A percentile compares a stretch with the other conserved stretches of the same genome.
phyloP scores from a whole-genome alignment of 2,113 vertebrate species.

The Tor tambroides region DNA sequence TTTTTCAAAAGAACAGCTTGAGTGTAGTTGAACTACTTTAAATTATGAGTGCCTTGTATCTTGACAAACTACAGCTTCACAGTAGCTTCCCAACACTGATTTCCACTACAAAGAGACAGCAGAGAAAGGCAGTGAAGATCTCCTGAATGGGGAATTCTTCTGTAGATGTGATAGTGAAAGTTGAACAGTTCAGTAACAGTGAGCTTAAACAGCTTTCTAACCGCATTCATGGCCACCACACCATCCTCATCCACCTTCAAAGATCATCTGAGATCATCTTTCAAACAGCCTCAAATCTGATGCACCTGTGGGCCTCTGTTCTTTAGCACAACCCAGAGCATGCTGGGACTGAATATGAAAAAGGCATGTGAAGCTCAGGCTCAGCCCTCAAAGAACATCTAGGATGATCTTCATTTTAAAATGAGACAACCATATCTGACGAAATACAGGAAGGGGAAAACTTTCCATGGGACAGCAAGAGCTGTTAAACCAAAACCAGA shows the following conservation, averaged over 20 bases:
- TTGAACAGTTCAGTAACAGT: conserved; percentile 24
- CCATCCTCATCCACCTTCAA: conserved; percentile 25
- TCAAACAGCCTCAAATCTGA: conserved; percentile 29
- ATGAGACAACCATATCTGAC: conserved; percentile 13
- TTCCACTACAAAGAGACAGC: conserved; percentile 10
- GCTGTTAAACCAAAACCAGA: conserved; percentile 44
- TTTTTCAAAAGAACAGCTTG: neutral
- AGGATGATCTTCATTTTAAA: conserved; percentile 30
- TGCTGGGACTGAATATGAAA: conserved; percentile 27
- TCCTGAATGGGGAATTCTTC: conserved; percentile 26
- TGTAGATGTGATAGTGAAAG: conserved; percentile 32
- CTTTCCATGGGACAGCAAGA: conserved; percentile 20
- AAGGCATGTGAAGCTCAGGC: neutral
- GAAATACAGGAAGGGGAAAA: conserved; percentile 18
- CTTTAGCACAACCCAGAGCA: conserved; percentile 20
- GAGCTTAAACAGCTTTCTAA: conserved; percentile 18
- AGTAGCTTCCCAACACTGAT: neutral
- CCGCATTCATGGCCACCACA: conserved; percentile 14
- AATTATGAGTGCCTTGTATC: conserved; percentile 12
- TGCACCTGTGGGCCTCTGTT: conserved; percentile 33
- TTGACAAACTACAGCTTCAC: neutral
- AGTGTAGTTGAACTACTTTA: conserved; percentile 8
- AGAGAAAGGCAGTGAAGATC: neutral
- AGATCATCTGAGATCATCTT: conserved; percentile 30
- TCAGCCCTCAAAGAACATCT: conserved; percentile 6